Base-by-base conservation (phyloP, 2,113 vertebrate species). In the Pontoporia blainvillei region DNA sequence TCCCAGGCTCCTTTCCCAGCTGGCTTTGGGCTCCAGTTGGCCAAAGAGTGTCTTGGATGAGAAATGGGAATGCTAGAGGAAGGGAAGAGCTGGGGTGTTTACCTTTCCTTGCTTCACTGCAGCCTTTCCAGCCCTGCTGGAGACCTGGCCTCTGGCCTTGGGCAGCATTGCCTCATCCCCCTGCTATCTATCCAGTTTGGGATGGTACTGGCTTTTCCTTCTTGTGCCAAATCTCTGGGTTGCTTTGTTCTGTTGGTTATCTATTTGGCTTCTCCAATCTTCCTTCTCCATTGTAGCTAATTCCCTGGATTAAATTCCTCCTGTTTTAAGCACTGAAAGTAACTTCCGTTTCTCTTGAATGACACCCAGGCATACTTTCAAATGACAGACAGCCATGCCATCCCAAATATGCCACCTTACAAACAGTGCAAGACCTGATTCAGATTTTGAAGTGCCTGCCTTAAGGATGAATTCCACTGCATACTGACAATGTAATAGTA, bases 291-390 rank as follows among this genome's bases (percentile, higher is more conserved):
- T 2, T 25, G 34, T 34, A 27, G 57, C 41, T 31, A 72, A 57
- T 12, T 62, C 79, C 41, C 71, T 59, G 64, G 49, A 54, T 93
- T 73, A 36, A 85, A 84, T 76, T 29, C 49, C 36, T 86, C 92
- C 86, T 46, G n/a, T 46, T 83, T 71, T 36, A 86, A 91, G 84
- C 7, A 39, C 54, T 41, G 36, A n/a, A 76, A 69, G 36, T 18
- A 8, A 31, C 21, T 92, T 73, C 57, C 49, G 34, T 21, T 79
- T 73, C 59, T 82, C 76, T 66, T 75, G 67, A 94, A 44, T 75
- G 88, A 52, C 23, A n/a, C 14, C 34, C 1, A 14, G 20, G 2
- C 17, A 4, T 44, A n/a, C n/a, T 78, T 92, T 61, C 73, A 61
- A 87, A 72, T 13, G 17, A 62, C 4, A 85, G 49, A 59, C 75